These are phyloP conservation scores for Proteles cristata DNA, from an alignment of 2,113 vertebrate species.

Conservation along the genomic window DNA sequence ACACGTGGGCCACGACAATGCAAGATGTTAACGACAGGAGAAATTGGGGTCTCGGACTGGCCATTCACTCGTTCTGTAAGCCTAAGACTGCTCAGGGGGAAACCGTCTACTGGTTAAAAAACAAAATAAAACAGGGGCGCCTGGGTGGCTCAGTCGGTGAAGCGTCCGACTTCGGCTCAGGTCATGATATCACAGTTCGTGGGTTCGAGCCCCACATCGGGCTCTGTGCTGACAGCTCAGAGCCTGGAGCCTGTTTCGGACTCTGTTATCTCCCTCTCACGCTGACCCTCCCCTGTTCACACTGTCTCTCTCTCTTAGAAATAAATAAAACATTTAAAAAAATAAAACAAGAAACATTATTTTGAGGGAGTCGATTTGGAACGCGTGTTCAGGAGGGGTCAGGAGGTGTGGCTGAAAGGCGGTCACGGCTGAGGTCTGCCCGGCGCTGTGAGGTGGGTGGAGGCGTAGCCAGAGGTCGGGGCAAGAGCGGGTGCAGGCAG, in stretches of 20 bases:
- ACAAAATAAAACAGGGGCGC: neutral
- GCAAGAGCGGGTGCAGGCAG: accelerated
- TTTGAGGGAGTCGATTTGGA: neutral
- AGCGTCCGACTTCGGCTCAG: too few relatives aligned
- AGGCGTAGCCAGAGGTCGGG: too few relatives aligned
- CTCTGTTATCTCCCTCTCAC: too few relatives aligned
- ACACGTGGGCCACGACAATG: accelerated
- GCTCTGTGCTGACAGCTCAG: too few relatives aligned
- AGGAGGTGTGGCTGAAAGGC: neutral
- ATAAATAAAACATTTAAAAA: too few relatives aligned
- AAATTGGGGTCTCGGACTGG: accelerated
- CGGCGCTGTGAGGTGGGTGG: accelerated
- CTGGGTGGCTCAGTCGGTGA: too few relatives aligned
- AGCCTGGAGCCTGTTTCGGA: too few relatives aligned
- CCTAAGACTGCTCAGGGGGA: neutral
- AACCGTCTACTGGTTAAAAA: neutral
- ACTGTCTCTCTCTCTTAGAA: too few relatives aligned
- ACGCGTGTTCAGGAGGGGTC: accelerated
- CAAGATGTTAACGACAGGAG: accelerated
- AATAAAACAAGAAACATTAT: neutral
- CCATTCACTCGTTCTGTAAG: neutral
- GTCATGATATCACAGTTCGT: too few relatives aligned
- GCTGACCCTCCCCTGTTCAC: too few relatives aligned
- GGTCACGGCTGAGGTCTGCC: neutral
- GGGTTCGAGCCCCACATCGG: too few relatives aligned